Conservation (phyloP, 2,113 vertebrate genomes). For the Pantherophis guttatus region DNA sequence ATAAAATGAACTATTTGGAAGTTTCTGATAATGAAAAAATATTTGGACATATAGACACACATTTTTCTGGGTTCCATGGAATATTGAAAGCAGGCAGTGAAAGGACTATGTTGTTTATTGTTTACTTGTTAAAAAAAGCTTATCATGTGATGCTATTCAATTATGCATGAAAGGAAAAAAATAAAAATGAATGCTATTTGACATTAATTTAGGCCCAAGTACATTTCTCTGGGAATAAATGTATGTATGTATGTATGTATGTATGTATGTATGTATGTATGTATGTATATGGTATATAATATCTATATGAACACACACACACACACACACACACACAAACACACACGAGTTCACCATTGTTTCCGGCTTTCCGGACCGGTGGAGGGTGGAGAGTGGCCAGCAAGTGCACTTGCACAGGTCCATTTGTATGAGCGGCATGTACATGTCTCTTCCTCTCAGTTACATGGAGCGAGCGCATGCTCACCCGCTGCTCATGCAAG, state of each 20-base stretch:
- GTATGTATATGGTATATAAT: too few relatives aligned
- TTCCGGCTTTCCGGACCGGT: too few relatives aligned
- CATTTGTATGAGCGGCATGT: too few relatives aligned
- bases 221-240: background rate
- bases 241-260: background rate
- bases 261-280: too few relatives aligned
- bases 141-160: slow-evolving; percentile 8
- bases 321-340: too few relatives aligned
- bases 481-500: too few relatives aligned
- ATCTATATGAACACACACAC: too few relatives aligned
- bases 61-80: background rate
- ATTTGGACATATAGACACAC: background rate
- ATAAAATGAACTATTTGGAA: background rate
- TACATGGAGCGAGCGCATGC: too few relatives aligned
- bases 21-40: background rate
- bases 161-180: background rate
- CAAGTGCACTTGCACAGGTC: too few relatives aligned
- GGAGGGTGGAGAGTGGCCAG: too few relatives aligned
- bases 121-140: background rate
- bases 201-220: background rate
- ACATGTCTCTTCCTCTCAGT: too few relatives aligned
- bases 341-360: background rate
- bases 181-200: background rate
- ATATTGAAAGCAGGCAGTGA: background rate
- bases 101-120: background rate